Percentiles rank a stretch among this genome's conserved stretches.
phyloP scores from a whole-genome alignment of 2,113 vertebrate genomes.

The Sclerurus mexicanus region DNA sequence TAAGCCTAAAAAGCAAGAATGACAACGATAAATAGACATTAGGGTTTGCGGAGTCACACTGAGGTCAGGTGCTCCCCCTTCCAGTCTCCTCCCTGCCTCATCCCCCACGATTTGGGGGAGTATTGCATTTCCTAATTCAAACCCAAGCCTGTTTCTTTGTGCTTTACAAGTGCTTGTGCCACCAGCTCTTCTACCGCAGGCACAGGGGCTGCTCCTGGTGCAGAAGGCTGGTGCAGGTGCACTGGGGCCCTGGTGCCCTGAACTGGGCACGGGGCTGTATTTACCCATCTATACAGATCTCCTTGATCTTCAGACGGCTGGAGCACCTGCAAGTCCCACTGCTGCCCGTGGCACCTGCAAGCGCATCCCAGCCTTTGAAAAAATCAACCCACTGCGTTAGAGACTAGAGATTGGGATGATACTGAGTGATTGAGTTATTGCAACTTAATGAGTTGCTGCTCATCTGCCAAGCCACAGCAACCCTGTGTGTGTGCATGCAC shows the following conservation, averaged over 20 bases:
- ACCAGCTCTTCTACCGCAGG: accelerated
- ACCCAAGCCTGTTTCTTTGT: neutral
- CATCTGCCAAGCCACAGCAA: conserved; percentile 43
- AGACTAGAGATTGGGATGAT: conserved; percentile 9
- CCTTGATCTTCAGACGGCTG: neutral
- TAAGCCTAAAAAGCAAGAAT: conserved; percentile 19
- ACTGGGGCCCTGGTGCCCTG: accelerated
- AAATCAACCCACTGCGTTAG: neutral
- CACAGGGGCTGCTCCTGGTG: accelerated
- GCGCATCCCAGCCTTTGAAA: neutral
- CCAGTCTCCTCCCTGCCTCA: accelerated
- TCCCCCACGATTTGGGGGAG: neutral
- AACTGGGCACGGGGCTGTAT: neutral
- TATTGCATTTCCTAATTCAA: neutral
- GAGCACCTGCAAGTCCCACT: neutral
- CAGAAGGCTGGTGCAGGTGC: neutral
- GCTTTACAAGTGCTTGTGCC: neutral
- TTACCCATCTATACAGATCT: neutral
- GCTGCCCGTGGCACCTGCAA: neutral
- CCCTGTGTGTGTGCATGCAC: neutral
- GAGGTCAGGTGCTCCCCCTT: neutral
- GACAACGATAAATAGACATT: conserved; percentile 40
- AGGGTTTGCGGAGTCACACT: neutral
- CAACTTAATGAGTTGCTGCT: neutral
- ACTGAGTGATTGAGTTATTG: conserved; percentile 7